Percentiles rank a stretch among this genome's conserved stretches.
Conservation (phyloP, 2,888 invertebrate genomes). For the Netelia inedita region DNA sequence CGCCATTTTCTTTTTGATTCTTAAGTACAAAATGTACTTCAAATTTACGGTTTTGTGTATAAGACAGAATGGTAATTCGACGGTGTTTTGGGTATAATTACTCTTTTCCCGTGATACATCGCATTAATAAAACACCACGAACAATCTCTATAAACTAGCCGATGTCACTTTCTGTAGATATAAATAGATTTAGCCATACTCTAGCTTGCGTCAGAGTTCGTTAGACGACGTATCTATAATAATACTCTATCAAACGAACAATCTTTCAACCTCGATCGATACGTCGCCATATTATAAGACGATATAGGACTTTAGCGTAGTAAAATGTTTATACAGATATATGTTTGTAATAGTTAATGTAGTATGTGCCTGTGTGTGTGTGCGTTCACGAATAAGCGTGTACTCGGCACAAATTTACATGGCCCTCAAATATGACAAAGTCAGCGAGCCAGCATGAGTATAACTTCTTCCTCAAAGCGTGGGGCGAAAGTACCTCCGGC, state of each 20-base stretch:
- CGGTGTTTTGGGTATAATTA: no score
- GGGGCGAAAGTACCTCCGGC: neutral
- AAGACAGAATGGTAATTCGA: no score
- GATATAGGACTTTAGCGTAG: neutral
- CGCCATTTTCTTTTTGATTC: no score
- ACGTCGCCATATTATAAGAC: neutral
- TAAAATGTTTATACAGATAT: neutral
- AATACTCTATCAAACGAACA: neutral
- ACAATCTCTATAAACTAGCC: no score
- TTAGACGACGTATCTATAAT: neutral
- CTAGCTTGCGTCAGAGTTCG: neutral
- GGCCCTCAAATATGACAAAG: constrained; percentile 29
- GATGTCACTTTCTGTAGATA: neutral
- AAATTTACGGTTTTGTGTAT: no score
- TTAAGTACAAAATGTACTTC: no score
- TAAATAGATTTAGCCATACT: constrained; percentile 2
- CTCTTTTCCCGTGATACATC: no score
- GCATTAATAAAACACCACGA: no score
- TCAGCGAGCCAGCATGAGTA: constrained; percentile 9
- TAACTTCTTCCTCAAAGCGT: constrained; percentile 25
- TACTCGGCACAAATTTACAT: constrained; percentile 25
- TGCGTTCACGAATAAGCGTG: constrained; percentile 5
- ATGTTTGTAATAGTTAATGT: neutral
- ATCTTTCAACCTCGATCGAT: neutral
- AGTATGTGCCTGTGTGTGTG: neutral